phyloP scores from a whole-genome alignment of 2,888 invertebrate species.

The Clistopyga incitator region DNA sequence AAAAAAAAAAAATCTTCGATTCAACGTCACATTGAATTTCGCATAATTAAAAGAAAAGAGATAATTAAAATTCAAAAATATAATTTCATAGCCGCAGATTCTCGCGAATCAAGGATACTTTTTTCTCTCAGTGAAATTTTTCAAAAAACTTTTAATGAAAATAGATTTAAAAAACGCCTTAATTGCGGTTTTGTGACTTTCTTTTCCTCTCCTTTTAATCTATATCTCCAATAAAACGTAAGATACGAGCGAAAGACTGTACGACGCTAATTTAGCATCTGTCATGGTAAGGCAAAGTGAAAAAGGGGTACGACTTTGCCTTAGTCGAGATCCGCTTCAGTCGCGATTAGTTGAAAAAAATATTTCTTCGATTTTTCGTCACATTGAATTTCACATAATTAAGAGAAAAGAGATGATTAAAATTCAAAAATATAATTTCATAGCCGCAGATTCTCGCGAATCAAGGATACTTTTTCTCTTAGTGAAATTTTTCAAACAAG shows the following conservation, averaged over 20 bases:
- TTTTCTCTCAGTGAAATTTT: not conserved
- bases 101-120: not conserved
- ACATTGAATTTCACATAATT: too few relatives aligned
- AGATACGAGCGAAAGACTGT: conserved; percentile 30
- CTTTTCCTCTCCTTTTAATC: conserved; percentile 3
- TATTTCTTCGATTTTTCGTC: too few relatives aligned
- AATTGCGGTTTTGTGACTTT: not conserved
- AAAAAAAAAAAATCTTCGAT: too few relatives aligned
- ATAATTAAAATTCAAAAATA: too few relatives aligned
- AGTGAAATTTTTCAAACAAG: too few relatives aligned
- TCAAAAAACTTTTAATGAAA: not conserved
- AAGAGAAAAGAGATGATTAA: too few relatives aligned
- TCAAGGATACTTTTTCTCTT: not conserved
- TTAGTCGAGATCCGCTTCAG: conserved; percentile 62
- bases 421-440: too few relatives aligned
- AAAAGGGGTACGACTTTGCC: conserved; percentile 36
- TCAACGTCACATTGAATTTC: too few relatives aligned
- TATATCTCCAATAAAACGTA: conserved; percentile 13
- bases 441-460: not conserved
- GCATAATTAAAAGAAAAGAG: too few relatives aligned
- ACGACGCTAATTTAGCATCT: conserved; percentile 59
- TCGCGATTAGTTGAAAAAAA: too few relatives aligned
- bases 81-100: not conserved
- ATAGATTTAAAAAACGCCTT: not conserved
- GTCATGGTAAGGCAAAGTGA: conserved; percentile 40